Evolutionary conservation across 2,888 invertebrate species (phyloP).

Genomic region (Dione vanillae): DNA sequence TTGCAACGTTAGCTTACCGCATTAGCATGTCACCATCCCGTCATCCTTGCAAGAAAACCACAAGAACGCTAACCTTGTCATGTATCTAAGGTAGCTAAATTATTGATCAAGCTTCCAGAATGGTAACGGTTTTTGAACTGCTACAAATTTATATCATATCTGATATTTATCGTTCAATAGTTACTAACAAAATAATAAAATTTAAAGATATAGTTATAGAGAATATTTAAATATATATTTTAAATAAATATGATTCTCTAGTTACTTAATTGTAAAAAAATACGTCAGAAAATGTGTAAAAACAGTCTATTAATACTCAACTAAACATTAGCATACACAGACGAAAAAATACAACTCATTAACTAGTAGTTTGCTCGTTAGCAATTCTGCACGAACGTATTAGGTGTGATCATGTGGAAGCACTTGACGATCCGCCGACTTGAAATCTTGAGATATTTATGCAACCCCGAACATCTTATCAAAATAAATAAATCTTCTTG

Average conservation of each 20-base stretch:
- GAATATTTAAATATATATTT: no score
- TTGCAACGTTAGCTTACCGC: constrained; percentile 46
- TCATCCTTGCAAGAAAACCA: constrained; percentile 47
- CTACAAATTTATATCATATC: not conserved
- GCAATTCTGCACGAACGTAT: constrained; percentile 50
- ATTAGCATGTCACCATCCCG: constrained; percentile 45
- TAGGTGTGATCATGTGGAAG: constrained; percentile 51
- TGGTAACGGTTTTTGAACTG: not conserved
- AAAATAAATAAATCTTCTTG: not conserved
- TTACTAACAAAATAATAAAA: no score
- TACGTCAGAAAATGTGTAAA: no score
- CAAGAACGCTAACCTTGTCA: constrained; percentile 47
- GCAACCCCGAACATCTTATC: constrained; percentile 28
- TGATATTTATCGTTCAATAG: no score
- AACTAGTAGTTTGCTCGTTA: constrained; percentile 53
- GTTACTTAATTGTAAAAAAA: constrained; percentile 5
- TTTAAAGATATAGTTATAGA: no score
- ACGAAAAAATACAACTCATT: constrained; percentile 51
- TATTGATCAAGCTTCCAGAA: constrained; percentile 46
- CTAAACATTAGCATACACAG: constrained; percentile 40
- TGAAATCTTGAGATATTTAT: constrained; percentile 40
- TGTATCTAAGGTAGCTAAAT: constrained; percentile 39
- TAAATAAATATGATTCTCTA: no score
- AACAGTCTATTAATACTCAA: no score
- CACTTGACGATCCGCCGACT: constrained; percentile 46